phyloP scores from a whole-genome alignment of 2,888 invertebrate species.

The Pelosia muscerda region DNA sequence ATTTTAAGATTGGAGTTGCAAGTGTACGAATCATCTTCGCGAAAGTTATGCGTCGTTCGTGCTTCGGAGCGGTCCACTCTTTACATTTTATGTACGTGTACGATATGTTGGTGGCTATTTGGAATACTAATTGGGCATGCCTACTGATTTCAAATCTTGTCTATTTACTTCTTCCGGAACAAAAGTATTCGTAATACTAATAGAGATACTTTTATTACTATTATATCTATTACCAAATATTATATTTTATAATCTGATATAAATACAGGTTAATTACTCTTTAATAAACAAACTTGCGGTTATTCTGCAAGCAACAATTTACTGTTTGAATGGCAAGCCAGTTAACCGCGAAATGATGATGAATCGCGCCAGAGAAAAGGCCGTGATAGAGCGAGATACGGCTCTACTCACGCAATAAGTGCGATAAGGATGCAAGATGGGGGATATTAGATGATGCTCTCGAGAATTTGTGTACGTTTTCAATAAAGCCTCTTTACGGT shows the following conservation, averaged over 20 bases:
- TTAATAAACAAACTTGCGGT: constrained; percentile 49
- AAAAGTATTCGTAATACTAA: constrained; percentile 40
- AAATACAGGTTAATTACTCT: constrained; percentile 47
- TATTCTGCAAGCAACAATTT: constrained; percentile 61
- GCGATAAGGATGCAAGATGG: constrained; percentile 67
- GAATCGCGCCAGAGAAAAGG: constrained; percentile 81
- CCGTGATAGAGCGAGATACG: constrained; percentile 70
- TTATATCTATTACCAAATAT: constrained; percentile 10
- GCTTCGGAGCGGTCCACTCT: constrained; percentile 83
- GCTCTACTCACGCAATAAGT: constrained; percentile 47
- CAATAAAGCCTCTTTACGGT: constrained; percentile 86
- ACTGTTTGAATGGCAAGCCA: constrained; percentile 82
- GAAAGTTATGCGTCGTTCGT: constrained; percentile 84
- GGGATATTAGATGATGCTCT: constrained; percentile 84
- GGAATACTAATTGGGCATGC: constrained; percentile 84
- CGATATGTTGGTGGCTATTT: constrained; percentile 84
- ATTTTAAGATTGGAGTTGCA: constrained; percentile 77
- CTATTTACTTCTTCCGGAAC: constrained; percentile 64
- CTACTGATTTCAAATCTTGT: constrained; percentile 72
- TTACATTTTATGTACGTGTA: constrained; percentile 85
- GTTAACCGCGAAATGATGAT: constrained; percentile 87
- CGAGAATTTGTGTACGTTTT: constrained; percentile 86
- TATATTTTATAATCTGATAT: constrained; percentile 3
- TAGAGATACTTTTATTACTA: constrained; percentile 38
- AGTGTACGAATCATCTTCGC: constrained; percentile 62